phyloP scores from a whole-genome alignment of 2,113 vertebrate genomes.

The Lophura nycthemera region DNA sequence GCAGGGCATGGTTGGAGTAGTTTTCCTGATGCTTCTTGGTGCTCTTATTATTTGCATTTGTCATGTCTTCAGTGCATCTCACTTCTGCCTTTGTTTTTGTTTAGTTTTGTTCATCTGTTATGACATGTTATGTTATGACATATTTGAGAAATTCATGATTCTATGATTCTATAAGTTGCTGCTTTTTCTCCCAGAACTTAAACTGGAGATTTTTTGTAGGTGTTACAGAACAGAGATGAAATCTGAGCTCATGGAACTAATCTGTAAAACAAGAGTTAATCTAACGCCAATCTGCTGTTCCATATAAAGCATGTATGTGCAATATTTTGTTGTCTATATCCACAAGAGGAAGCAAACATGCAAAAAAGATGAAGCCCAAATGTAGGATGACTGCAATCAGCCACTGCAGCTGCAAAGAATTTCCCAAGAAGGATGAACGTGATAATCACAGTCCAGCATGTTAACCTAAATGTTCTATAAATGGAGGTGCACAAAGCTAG shows the following conservation, averaged over 20 bases:
- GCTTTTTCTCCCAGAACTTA: not conserved
- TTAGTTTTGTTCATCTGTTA: not conserved
- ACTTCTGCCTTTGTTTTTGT: not conserved
- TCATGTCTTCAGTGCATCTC: not conserved
- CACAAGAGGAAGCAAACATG: rapidly evolving
- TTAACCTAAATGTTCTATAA: not conserved
- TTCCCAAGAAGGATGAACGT: not conserved
- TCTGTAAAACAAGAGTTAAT: conserved; percentile 27
- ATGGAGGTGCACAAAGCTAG: not conserved
- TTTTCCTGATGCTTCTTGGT: not conserved
- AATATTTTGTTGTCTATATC: not conserved
- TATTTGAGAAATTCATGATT: not conserved
- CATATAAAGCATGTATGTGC: not conserved
- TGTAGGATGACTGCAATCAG: not conserved
- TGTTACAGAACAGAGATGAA: conserved; percentile 10
- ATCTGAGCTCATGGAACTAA: conserved; percentile 12
- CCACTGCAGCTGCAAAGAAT: not conserved
- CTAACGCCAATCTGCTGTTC: conserved; percentile 5
- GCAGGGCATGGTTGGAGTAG: not conserved
- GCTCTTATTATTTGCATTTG: not conserved
- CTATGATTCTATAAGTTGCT: not conserved
- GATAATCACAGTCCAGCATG: not conserved
- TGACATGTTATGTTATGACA: not conserved
- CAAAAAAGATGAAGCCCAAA: not conserved
- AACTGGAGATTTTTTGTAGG: not conserved